Percentiles rank a stretch among this genome's conserved stretches.
These are phyloP conservation scores for Hirtodrosophila trivittata DNA, from an alignment of 2,888 invertebrate genomes.

Conservation along the genomic window DNA sequence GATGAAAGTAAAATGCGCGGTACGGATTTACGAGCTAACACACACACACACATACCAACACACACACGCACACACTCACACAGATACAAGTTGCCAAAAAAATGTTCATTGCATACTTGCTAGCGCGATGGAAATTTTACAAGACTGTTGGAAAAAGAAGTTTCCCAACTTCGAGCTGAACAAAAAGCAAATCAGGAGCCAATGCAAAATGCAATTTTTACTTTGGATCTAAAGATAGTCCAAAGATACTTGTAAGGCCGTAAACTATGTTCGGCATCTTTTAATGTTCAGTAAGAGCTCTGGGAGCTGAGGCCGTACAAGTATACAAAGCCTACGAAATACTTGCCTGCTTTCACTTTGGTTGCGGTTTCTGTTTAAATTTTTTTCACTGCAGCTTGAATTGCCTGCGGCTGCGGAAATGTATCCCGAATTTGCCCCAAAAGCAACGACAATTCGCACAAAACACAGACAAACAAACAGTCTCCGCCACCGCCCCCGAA, in stretches of 20 bases:
- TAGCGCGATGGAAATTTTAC: conserved; percentile 4
- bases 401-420: conserved; percentile 53
- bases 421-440: conserved; percentile 68
- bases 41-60: conserved; percentile 1
- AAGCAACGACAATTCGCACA: conserved; percentile 47
- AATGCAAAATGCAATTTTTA: not conserved
- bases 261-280: no score
- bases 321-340: conserved; percentile 4
- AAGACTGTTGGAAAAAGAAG: not conserved
- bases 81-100: conserved; percentile 6
- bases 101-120: conserved; percentile 36
- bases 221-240: not conserved
- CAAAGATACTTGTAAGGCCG: no score
- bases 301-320: not conserved
- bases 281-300: no score
- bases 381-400: conserved; percentile 20
- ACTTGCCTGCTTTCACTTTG: conserved; percentile 50
- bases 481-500: conserved; percentile 7
- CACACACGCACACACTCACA: conserved; percentile 1
- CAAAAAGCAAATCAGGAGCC: not conserved
- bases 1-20: conserved; percentile 34
- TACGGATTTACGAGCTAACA: conserved; percentile 16
- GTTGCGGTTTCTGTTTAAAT: conserved; percentile 35
- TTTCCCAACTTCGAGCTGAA: not conserved
- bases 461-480: conserved; percentile 19